These are phyloP conservation scores for Rhopalosiphum nymphaeae DNA, from an alignment of 2,888 invertebrate species.

Conservation along the genomic window DNA sequence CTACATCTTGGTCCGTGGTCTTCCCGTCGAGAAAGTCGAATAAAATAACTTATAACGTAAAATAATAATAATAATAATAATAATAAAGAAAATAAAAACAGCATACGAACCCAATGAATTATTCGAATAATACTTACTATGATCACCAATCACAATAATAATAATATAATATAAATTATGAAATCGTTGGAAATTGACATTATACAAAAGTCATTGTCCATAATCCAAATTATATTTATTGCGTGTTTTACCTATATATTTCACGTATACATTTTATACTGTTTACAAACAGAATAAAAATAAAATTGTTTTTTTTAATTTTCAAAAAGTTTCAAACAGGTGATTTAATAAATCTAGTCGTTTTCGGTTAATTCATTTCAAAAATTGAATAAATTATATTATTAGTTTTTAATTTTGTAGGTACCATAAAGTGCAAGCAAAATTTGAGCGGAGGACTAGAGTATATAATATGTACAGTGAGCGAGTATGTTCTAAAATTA, in stretches of 20 bases:
- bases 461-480: too few relatives aligned
- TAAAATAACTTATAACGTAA: not conserved
- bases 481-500: too few relatives aligned
- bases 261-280: not conserved
- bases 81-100: not conserved
- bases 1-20: not conserved
- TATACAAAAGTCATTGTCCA: not conserved
- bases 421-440: not conserved
- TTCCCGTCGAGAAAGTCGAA: not conserved
- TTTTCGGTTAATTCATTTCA: not conserved
- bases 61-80: not conserved
- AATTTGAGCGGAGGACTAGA: not conserved
- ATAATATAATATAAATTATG: not conserved
- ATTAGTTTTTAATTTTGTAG: not conserved
- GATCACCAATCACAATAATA: not conserved
- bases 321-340: not conserved
- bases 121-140: not conserved
- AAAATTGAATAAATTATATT: not conserved
- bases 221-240: not conserved
- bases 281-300: not conserved
- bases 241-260: not conserved
- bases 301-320: not conserved
- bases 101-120: not conserved
- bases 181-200: not conserved
- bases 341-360: not conserved